Percentiles rank a stretch among this genome's conserved stretches.
Conservation (phyloP, 2,888 invertebrate genomes). For the Diplazon laetatorius region DNA sequence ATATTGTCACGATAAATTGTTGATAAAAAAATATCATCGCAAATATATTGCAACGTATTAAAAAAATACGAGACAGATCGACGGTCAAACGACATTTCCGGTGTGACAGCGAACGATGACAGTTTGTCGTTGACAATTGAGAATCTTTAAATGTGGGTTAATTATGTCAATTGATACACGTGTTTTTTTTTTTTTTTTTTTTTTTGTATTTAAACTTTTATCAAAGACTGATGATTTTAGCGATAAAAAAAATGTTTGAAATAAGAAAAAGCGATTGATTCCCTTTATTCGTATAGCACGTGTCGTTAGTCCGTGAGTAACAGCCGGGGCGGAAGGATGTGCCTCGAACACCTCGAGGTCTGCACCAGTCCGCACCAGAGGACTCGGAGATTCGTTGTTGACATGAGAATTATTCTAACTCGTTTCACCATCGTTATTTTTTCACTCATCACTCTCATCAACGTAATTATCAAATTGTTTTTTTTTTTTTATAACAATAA, state of each 20-base stretch:
- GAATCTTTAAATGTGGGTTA: conserved; percentile 17
- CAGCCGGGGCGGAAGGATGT: conserved; percentile 32
- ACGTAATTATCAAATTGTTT: conserved; percentile 32
- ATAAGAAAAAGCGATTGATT: too few relatives aligned
- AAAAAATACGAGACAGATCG: conserved; percentile 65
- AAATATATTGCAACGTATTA: conserved; percentile 64
- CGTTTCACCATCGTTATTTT: conserved; percentile 49
- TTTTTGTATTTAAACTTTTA: conserved; percentile 1
- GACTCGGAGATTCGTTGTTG: conserved; percentile 28
- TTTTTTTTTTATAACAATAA: neutral
- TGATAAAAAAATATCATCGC: conserved; percentile 70
- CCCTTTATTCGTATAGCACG: too few relatives aligned
- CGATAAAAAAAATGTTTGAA: too few relatives aligned
- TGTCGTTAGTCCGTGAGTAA: neutral
- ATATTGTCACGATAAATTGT: conserved; percentile 67
- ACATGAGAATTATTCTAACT: conserved; percentile 54
- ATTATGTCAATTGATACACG: conserved; percentile 15
- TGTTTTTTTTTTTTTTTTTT: conserved; percentile 5
- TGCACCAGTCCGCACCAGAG: conserved; percentile 6
- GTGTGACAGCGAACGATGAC: conserved; percentile 60
- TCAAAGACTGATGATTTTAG: too few relatives aligned
- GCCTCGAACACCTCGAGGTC: conserved; percentile 27
- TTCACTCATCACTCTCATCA: conserved; percentile 44
- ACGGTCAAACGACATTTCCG: conserved; percentile 58
- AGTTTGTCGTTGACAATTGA: conserved; percentile 45